Conservation (phyloP, 2,113 vertebrate species). For the Myiagra hebetior region DNA sequence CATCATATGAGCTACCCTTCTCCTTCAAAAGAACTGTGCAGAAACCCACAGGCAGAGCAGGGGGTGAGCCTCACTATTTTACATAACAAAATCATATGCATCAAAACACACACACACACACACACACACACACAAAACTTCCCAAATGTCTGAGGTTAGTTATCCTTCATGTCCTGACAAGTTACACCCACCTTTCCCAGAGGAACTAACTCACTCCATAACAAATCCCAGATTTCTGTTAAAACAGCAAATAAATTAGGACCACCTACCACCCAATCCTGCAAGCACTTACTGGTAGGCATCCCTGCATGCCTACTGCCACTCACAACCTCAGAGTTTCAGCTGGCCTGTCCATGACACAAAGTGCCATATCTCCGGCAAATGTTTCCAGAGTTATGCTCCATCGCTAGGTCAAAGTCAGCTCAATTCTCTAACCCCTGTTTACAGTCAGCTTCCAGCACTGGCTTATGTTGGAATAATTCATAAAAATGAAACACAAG, state of each 20-base stretch:
- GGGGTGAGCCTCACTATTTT: constrained; percentile 41
- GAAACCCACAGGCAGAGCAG: constrained; percentile 62
- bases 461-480: constrained; percentile 30
- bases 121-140: constrained; percentile 40
- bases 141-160: constrained; percentile 62
- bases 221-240: constrained; percentile 59
- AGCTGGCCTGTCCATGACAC: neutral
- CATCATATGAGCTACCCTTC: constrained; percentile 50
- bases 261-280: constrained; percentile 58
- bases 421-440: neutral
- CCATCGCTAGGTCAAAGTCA: constrained; percentile 30
- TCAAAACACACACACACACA: constrained; percentile 49
- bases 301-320: constrained; percentile 2
- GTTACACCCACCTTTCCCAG: constrained; percentile 69
- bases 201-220: constrained; percentile 53
- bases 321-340: neutral
- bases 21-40: constrained; percentile 48
- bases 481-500: constrained; percentile 28
- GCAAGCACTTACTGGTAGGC: constrained; percentile 43
- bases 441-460: constrained; percentile 7
- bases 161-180: constrained; percentile 60
- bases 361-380: neutral
- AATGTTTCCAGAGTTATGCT: constrained; percentile 11
- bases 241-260: constrained; percentile 62
- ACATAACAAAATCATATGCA: constrained; percentile 60